Evolutionary conservation across 2,888 invertebrate genomes (phyloP), one percentile per base, ranked within the genome.

Genomic region (Resseliella maxima): DNA sequence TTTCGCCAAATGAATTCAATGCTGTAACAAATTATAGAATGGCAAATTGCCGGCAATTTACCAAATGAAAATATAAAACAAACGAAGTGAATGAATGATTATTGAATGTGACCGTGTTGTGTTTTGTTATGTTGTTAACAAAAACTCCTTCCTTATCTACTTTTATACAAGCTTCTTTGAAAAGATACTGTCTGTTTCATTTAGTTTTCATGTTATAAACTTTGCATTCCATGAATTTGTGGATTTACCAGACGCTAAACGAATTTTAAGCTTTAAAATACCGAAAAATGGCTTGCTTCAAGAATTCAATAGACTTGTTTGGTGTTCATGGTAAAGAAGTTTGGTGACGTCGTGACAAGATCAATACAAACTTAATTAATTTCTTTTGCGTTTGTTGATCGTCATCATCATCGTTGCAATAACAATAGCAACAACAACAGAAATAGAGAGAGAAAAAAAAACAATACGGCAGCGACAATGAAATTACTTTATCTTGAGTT

Each of bases 291-390:
- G 59, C 46, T 50, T 50, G 46, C n/a, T 50, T 50, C 46, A 50
- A 6, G 46, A 2, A 50, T 50, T 50, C 18, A 18, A 50, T 50
- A 50, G 46, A 50, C 46, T 50, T 50, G 46, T 50, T 50, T 18
- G 8, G 46, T 18, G 46, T 50, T 50, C 18, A 15, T 59, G 59
- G n/a, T 24, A 3, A 0, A 24, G 5, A 59, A 59, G 24, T 24
- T 59, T 59, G 59, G n/a, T 72, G 27, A 72, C 72, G 31, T 12
- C n/a, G 35, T 72, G 72, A 35, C 72, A 72, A 72, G 31, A 72
- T 72, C 72, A 72, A 72, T 72, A 72, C 72, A 72, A 72, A 72
- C 72, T 35, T 72, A 72, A 72, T 72, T 72, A 72, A 72, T 72
- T 72, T 72, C 72, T 10, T 18, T 18, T 12, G 12, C 35, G 31